Conservation (phyloP, 1,140 invertebrate species). For the Ridgeia piscesae region DNA sequence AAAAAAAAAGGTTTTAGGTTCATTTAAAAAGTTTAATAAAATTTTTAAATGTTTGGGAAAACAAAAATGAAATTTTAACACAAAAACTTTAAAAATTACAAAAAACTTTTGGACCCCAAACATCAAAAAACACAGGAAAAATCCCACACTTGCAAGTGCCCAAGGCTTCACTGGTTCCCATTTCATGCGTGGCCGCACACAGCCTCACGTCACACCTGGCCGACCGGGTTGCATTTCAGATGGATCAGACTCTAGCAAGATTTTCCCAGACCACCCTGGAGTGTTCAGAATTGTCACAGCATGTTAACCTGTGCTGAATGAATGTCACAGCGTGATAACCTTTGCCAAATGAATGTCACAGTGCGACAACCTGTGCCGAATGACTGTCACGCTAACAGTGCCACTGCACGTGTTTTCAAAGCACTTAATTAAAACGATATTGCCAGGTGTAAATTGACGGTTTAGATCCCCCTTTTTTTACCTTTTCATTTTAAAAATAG, state of each 20-base stretch:
- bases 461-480: neutral
- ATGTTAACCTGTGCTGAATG: neutral
- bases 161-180: neutral
- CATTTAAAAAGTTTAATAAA: no score
- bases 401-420: neutral
- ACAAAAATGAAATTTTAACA: no score
- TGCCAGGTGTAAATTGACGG: neutral
- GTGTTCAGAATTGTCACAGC: neutral
- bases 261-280: neutral
- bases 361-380: neutral
- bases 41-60: no score
- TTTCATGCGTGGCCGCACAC: neutral
- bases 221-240: neutral
- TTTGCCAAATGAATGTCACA: neutral
- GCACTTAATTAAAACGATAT: constrained; percentile 1
- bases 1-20: no score
- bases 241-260: neutral
- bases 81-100: no score
- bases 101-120: no score
- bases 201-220: neutral
- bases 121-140: neutral
- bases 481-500: neutral
- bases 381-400: neutral
- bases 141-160: neutral
- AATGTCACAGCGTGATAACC: neutral